These are phyloP conservation scores for Spongilla lacustris DNA, from an alignment of 37 sponge, comb jelly and placozoan species.

Conservation along the genomic window DNA sequence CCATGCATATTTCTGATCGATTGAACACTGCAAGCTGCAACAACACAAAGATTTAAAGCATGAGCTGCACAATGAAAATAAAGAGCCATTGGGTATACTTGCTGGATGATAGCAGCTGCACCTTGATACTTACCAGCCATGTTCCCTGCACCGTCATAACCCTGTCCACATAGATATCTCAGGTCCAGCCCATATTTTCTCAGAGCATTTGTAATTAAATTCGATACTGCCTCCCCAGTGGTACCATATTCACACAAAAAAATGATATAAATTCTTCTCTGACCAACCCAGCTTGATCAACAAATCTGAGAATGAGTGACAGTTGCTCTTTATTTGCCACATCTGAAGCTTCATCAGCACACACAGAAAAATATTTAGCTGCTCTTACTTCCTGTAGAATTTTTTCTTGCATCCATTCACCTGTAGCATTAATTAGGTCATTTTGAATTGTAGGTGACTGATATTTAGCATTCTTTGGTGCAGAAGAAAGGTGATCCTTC, in stretches of 20 bases:
- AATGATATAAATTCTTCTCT: conserved; percentile 18
- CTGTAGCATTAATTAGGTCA: conserved; percentile 2
- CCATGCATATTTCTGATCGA: conserved; percentile 3
- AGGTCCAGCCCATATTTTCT: conserved; percentile 6
- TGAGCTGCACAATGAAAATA: conserved; percentile 22
- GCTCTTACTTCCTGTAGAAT: conserved; percentile 6
- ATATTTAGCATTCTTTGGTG: conserved; percentile 28
- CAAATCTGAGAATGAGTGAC: no score
- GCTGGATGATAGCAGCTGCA: conserved; percentile 9
- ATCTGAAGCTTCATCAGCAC: no score
- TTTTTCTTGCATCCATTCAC: conserved; percentile 12
- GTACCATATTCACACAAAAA: conserved; percentile 17
- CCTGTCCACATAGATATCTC: background rate
- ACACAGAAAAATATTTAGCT: no score
- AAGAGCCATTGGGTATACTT: conserved; percentile 4
- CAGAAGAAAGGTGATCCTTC: conserved; percentile 22
- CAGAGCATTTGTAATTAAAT: conserved; percentile 1
- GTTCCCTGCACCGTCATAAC: conserved; percentile 17
- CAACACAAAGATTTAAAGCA: conserved; percentile 20
- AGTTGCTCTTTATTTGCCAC: no score
- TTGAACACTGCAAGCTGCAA: conserved; percentile 15
- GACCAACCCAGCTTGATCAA: background rate
- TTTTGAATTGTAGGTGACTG: conserved; percentile 27
- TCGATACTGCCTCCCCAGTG: conserved; percentile 8
- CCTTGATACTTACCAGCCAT: conserved; percentile 24